These are phyloP conservation scores for Drosophila cracens DNA, from an alignment of 2,888 invertebrate species.

Conservation along the genomic window DNA sequence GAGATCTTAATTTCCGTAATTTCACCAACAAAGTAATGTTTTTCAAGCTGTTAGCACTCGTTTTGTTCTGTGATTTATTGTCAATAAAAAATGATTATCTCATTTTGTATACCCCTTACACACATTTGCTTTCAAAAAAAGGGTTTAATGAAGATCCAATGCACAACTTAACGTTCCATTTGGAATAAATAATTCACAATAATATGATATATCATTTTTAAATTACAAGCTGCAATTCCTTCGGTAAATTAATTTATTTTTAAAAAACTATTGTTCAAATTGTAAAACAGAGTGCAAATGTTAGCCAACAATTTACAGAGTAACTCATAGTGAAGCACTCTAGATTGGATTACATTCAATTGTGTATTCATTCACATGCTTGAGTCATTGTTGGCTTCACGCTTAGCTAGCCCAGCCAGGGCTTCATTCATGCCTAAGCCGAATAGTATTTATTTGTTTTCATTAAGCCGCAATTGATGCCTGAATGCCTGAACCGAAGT, in stretches of 20 bases:
- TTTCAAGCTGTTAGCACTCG: not conserved
- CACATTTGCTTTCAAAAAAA: not conserved
- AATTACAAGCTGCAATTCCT: not conserved
- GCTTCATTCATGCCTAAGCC: constrained; percentile 46
- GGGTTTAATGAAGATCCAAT: not conserved
- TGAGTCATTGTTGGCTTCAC: constrained; percentile 37
- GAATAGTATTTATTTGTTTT: constrained; percentile 73
- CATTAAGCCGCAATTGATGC: constrained; percentile 69
- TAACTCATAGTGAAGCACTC: constrained; percentile 10
- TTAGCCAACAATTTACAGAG: not conserved
- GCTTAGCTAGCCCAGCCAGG: constrained; percentile 29
- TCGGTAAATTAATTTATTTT: not conserved
- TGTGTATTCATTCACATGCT: constrained; percentile 37
- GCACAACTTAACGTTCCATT: not conserved
- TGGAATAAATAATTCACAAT: not conserved
- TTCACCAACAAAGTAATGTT: not conserved
- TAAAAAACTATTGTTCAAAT: not conserved
- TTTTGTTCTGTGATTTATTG: not conserved
- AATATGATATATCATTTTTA: not conserved
- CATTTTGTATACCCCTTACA: constrained; percentile 10
- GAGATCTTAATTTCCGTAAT: not conserved
- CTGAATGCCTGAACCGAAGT: constrained; percentile 66
- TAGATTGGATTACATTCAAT: not conserved
- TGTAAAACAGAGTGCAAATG: not conserved
- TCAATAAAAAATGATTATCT: not conserved